Evolutionary conservation across 2,888 invertebrate species (phyloP).

Genomic region (Litoditis marina): DNA sequence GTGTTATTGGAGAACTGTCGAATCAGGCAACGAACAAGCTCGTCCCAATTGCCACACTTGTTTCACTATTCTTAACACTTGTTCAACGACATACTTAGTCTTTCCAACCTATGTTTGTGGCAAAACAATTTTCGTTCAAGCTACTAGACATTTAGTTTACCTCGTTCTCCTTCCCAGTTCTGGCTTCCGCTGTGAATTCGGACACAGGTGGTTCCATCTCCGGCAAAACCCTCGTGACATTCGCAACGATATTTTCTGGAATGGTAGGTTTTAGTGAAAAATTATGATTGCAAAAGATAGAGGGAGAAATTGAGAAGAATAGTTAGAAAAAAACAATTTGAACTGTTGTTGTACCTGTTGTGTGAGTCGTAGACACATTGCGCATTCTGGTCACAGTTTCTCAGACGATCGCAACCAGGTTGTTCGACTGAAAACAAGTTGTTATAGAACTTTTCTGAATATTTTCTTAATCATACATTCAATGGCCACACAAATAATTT

Average conservation of each 20-base stretch:
- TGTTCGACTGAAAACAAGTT: conserved; percentile 18
- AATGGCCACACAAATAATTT: too few species aligned
- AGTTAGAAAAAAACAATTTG: neutral
- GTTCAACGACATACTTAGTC: too few species aligned
- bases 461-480: too few species aligned
- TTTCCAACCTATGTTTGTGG: too few species aligned
- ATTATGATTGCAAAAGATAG: too few species aligned
- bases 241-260: conserved; percentile 43
- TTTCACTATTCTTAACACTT: too few species aligned
- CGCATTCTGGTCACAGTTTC: conserved; percentile 63
- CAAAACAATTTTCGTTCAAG: too few species aligned
- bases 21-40: too few species aligned
- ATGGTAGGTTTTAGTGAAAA: neutral
- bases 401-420: conserved; percentile 62
- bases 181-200: conserved; percentile 20
- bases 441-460: neutral
- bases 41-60: too few species aligned
- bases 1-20: too few species aligned
- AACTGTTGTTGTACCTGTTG: too few species aligned
- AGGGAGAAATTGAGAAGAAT: conserved; percentile 1
- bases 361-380: conserved; percentile 66
- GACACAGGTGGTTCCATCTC: conserved; percentile 60
- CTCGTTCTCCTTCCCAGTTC: conserved; percentile 20
- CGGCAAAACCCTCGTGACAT: conserved; percentile 60
- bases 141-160: conserved; percentile 1